Conservation (phyloP, 2,888 invertebrate species). For the Agriopis aurantiaria region DNA sequence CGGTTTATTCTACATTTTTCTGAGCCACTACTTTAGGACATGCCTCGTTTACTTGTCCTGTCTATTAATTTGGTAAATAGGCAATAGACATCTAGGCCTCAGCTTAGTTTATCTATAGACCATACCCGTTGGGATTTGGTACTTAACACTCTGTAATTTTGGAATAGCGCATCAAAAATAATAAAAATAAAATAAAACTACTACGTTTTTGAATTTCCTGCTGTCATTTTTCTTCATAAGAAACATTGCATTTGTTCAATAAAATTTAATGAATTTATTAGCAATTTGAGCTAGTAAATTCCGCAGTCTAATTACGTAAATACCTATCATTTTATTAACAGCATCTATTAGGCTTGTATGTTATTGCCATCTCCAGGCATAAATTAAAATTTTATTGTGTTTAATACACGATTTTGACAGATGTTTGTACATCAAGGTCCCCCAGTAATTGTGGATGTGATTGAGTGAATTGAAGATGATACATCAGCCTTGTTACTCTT, state of each 20-base stretch:
- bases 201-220: too few species aligned
- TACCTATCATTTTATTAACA: slow-evolving; percentile 10
- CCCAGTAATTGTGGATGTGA: slow-evolving; percentile 43
- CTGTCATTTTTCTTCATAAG: too few species aligned
- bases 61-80: too few species aligned
- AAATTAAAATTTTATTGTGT: slow-evolving; percentile 36
- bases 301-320: not conserved
- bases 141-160: too few species aligned
- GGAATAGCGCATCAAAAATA: too few species aligned
- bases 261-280: not conserved
- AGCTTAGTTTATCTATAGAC: too few species aligned
- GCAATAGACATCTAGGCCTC: too few species aligned
- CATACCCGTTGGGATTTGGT: too few species aligned
- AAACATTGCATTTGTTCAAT: not conserved
- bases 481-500: slow-evolving; percentile 50
- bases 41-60: too few species aligned
- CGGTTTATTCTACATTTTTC: too few species aligned
- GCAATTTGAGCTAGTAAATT: not conserved
- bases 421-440: slow-evolving; percentile 47
- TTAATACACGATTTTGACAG: slow-evolving; percentile 41
- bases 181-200: too few species aligned
- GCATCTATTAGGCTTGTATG: slow-evolving; percentile 10
- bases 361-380: slow-evolving; percentile 22
- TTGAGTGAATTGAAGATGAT: slow-evolving; percentile 53
- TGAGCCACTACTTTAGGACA: not conserved